Conservation (phyloP, 1,140 invertebrate species). For the Cryptotermes secundus region DNA sequence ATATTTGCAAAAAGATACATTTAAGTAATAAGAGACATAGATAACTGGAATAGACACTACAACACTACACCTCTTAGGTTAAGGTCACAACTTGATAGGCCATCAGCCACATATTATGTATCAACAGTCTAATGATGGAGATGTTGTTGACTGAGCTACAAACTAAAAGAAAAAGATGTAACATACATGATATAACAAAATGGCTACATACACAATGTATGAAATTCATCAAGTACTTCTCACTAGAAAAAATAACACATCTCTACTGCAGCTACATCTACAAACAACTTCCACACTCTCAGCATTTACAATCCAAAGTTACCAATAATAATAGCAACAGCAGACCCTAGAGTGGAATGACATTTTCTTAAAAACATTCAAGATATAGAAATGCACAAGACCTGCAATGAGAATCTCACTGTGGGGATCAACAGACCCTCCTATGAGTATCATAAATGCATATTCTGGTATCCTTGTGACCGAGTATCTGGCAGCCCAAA, state of each 20-base stretch:
- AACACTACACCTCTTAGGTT: not conserved
- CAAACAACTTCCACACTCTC: not conserved
- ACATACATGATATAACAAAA: not conserved
- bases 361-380: slow-evolving; percentile 2
- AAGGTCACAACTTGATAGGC: not conserved
- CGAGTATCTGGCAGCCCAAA: not conserved
- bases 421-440: not conserved
- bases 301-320: not conserved
- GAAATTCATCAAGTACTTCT: not conserved
- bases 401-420: not conserved
- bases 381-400: slow-evolving; percentile 2
- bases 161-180: not conserved
- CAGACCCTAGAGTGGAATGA: not conserved
- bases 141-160: not conserved
- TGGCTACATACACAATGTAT: not conserved
- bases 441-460: slow-evolving; percentile 4
- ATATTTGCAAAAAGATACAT: not conserved
- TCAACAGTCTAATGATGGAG: not conserved
- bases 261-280: not conserved
- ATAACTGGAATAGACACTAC: slow-evolving; percentile 9
- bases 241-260: not conserved
- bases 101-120: not conserved
- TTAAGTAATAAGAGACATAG: not conserved
- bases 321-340: not conserved
- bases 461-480: slow-evolving; percentile 1